A percentile compares a stretch with the other conserved stretches of the same genome.
Conservation (phyloP, 2,113 vertebrate genomes). For the Elaphurus davidianus region DNA sequence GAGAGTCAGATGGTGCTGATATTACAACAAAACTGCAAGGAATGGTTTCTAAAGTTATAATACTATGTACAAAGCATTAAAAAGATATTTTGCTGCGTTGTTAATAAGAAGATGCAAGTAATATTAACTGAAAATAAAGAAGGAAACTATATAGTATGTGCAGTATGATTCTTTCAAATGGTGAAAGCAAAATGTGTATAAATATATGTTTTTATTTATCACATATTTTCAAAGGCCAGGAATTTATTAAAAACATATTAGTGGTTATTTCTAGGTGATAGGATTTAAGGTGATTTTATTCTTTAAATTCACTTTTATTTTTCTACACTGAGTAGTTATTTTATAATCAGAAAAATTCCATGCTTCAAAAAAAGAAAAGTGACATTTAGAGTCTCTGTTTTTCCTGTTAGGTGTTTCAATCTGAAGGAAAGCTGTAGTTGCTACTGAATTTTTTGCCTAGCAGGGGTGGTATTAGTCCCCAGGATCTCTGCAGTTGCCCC, state of each 20-base stretch:
- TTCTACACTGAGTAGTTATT: background rate
- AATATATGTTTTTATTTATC: background rate
- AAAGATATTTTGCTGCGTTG: background rate
- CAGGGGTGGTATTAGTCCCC: background rate
- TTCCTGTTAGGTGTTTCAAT: background rate
- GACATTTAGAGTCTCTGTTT: background rate
- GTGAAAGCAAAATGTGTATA: background rate
- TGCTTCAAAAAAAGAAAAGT: background rate
- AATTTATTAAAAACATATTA: background rate
- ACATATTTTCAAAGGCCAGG: background rate
- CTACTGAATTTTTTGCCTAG: background rate
- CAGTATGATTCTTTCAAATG: background rate
- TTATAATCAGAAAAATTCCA: constrained; percentile 12
- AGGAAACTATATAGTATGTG: background rate
- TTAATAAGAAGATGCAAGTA: constrained; percentile 6
- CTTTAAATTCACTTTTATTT: background rate
- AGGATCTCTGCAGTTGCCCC: background rate
- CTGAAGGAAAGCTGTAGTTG: background rate
- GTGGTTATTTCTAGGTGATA: background rate
- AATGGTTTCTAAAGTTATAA: background rate
- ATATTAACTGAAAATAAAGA: background rate
- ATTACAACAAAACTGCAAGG: background rate
- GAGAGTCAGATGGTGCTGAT: background rate
- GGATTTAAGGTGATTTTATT: background rate
- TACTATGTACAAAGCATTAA: background rate